Percentiles rank a stretch among this genome's conserved stretches.
phyloP scores from a whole-genome alignment of 2,797 vertebrate species.

The Dipus sagitta region DNA sequence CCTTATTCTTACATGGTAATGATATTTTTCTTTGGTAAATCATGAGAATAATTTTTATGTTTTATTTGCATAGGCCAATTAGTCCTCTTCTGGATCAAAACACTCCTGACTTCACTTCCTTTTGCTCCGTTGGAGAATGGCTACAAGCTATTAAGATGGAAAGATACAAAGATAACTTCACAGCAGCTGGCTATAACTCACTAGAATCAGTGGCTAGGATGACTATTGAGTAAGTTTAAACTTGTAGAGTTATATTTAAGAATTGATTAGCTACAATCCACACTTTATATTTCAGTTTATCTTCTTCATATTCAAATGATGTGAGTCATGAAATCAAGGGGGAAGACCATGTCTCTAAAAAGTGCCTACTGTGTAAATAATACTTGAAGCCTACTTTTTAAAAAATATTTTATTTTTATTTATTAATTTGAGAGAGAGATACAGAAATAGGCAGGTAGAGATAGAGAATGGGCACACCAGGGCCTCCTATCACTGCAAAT shows the following conservation, averaged over 20 bases:
- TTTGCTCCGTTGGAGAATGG: constrained; percentile 98
- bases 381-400: background rate
- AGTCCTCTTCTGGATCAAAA: constrained; percentile 99
- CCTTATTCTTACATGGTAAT: constrained; percentile 67
- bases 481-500: no score
- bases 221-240: constrained; percentile 97
- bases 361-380: background rate
- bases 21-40: constrained; percentile 62
- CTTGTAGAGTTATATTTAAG: constrained; percentile 80
- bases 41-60: constrained; percentile 59
- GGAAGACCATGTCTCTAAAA: background rate
- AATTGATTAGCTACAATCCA: constrained; percentile 68
- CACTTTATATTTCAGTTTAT: background rate
- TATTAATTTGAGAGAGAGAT: no score
- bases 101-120: constrained; percentile 97
- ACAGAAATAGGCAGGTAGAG: no score
- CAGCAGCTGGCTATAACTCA: constrained; percentile 97
- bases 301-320: background rate
- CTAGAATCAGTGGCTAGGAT: constrained; percentile 98
- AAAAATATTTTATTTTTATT: background rate
- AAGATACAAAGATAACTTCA: constrained; percentile 99
- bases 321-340: background rate
- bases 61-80: constrained; percentile 92
- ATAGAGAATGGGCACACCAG: no score
- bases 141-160: constrained; percentile 99